A percentile compares a stretch with the other conserved stretches of the same genome.
These are phyloP conservation scores for Pollenia labialis DNA, from an alignment of 2,888 invertebrate species.

Conservation along the genomic window DNA sequence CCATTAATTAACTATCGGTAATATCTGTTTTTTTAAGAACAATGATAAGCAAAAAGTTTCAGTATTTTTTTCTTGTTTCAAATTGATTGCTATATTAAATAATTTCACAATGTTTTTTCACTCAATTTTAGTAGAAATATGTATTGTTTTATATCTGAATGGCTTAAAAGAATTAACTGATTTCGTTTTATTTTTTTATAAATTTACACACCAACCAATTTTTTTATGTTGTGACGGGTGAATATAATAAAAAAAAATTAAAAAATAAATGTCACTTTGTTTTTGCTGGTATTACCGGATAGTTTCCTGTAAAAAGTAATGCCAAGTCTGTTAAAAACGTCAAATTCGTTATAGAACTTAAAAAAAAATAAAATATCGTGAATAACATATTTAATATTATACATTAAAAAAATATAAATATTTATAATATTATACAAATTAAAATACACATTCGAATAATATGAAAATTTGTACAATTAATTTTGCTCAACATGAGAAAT, in stretches of 20 bases:
- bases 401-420: no score
- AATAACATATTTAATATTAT: no score
- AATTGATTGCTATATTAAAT: not conserved
- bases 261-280: slow-evolving; percentile 22
- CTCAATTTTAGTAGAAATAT: not conserved
- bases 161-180: slow-evolving; percentile 34
- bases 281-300: not conserved
- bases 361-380: no score
- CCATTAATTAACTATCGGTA: not conserved
- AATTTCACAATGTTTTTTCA: slow-evolving; percentile 16
- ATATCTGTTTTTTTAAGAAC: not conserved
- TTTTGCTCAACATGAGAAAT: no score
- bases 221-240: slow-evolving; percentile 44
- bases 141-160: slow-evolving; percentile 9
- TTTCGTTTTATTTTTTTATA: slow-evolving; percentile 1
- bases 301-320: not conserved
- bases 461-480: no score
- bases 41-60: slow-evolving; percentile 44
- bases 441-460: no score
- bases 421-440: no score
- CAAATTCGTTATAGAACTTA: no score
- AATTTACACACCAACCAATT: not conserved
- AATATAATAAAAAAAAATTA: slow-evolving; percentile 7
- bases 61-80: not conserved
- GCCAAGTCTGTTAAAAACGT: not conserved